These are phyloP conservation scores for Myzus persicae DNA, from an alignment of 1,140 invertebrate species.

Conservation along the genomic window DNA sequence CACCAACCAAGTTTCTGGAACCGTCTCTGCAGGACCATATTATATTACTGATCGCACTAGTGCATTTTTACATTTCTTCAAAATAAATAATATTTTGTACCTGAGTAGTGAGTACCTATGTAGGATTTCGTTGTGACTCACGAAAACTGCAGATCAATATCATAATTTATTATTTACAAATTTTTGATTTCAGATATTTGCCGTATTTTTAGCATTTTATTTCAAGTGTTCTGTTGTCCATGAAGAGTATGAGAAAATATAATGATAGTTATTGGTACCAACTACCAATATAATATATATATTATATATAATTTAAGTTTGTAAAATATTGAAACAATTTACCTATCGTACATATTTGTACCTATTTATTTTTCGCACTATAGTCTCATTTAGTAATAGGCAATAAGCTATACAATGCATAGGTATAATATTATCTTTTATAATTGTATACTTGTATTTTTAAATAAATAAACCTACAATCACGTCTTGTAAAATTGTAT, in stretches of 20 bases:
- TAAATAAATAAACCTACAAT: no score
- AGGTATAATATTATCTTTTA: no score
- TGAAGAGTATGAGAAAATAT: neutral
- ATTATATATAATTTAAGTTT: neutral
- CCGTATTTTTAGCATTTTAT: neutral
- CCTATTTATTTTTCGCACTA: no score
- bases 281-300: neutral
- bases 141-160: neutral
- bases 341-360: no score
- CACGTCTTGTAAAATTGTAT: no score
- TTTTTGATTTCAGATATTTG: conserved; percentile 1
- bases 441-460: no score
- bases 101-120: neutral
- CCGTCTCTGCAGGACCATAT: no score
- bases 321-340: neutral
- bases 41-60: neutral
- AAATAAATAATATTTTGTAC: neutral
- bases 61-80: neutral
- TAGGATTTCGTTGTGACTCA: neutral
- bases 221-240: neutral
- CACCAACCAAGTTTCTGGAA: no score
- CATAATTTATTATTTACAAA: neutral
- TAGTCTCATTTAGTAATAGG: no score
- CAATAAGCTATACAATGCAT: no score
- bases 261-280: neutral